Evolutionary conservation across 2,888 invertebrate genomes (phyloP).

Genomic region (Diarsia rubi): DNA sequence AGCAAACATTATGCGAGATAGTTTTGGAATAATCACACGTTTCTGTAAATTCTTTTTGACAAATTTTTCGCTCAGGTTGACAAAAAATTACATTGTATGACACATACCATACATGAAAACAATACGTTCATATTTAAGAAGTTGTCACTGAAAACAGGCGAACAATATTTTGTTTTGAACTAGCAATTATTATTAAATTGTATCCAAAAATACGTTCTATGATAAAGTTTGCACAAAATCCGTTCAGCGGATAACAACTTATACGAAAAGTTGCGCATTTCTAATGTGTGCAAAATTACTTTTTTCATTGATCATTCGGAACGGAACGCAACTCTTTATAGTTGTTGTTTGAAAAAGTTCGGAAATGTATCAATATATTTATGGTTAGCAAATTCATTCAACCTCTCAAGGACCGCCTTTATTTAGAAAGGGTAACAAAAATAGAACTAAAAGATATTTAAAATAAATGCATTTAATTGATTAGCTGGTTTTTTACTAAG

Average conservation of each 20-base stretch:
- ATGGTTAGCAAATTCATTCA: neutral
- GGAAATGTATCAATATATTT: neutral
- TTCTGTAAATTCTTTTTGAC: constrained; percentile 63
- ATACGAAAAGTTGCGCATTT: neutral
- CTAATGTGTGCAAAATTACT: neutral
- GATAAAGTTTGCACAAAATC: too few relatives aligned
- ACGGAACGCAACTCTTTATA: constrained; percentile 12
- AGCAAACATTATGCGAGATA: constrained; percentile 46
- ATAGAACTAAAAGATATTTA: too few relatives aligned
- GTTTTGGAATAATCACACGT: constrained; percentile 67
- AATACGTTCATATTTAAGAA: constrained; percentile 34
- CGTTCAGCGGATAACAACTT: too few relatives aligned
- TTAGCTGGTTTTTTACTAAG: neutral
- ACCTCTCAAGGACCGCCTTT: too few relatives aligned
- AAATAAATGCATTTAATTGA: neutral
- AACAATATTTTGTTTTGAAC: neutral
- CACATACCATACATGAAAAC: constrained; percentile 34
- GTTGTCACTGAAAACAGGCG: neutral
- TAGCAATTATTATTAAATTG: neutral
- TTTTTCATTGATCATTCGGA: neutral
- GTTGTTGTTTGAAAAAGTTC: neutral
- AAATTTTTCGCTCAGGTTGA: constrained; percentile 35
- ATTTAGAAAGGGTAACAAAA: neutral
- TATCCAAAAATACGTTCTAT: neutral
- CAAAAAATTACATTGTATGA: constrained; percentile 30